A percentile compares a stretch with the other conserved stretches of the same genome.
Evolutionary conservation across 1,140 invertebrate species (phyloP).

Genomic region (Yoshiicerus persimilis): DNA sequence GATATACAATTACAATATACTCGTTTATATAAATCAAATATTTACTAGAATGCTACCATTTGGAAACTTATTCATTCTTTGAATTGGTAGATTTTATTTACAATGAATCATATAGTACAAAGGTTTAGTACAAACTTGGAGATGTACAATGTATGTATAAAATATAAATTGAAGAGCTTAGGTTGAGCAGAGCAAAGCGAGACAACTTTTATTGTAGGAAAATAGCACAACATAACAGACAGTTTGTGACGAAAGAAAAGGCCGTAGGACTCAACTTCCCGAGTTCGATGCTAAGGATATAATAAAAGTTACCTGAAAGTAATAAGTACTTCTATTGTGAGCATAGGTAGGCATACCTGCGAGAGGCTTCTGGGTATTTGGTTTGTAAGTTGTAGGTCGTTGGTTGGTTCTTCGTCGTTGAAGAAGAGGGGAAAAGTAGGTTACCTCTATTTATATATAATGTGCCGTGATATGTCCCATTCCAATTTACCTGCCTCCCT

Average conservation of each 20-base stretch:
- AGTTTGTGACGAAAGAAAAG: background rate
- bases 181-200: background rate
- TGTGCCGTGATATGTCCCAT: background rate
- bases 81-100: background rate
- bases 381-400: background rate
- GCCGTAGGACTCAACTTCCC: background rate
- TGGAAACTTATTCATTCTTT: background rate
- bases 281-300: background rate
- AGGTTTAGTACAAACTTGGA: background rate
- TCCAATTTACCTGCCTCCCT: background rate
- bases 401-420: background rate
- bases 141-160: background rate
- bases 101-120: background rate
- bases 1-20: too few relatives aligned
- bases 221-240: background rate
- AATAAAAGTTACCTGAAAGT: background rate
- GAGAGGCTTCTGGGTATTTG: background rate
- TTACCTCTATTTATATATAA: background rate
- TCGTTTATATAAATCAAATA: too few relatives aligned
- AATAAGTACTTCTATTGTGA: background rate
- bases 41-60: background rate
- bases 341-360: background rate
- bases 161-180: background rate
- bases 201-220: background rate
- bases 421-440: background rate